These are phyloP conservation scores for Phenganax subtilis DNA, from an alignment of 92 coral and sea anemone genomes.

Conservation along the genomic window DNA sequence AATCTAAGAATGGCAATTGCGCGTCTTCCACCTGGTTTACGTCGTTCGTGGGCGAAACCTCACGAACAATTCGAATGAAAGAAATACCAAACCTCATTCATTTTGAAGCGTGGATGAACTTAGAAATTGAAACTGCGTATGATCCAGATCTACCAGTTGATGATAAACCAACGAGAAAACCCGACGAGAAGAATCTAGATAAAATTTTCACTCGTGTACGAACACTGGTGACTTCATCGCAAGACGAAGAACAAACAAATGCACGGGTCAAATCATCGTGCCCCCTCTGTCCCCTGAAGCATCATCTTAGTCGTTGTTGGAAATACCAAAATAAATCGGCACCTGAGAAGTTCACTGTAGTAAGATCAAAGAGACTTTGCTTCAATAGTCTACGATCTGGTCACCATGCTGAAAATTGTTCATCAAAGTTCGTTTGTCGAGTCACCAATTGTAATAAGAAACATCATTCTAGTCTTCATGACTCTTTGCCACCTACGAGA, in stretches of 20 bases:
- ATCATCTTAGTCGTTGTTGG: conserved; percentile 1
- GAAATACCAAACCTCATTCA: conserved; percentile 1
- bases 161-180: conserved; percentile 4
- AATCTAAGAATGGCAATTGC: conserved; percentile 2
- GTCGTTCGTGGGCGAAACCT: background rate
- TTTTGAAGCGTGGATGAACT: background rate
- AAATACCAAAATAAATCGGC: conserved; percentile 12
- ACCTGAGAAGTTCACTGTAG: background rate
- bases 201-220: background rate
- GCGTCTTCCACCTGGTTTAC: conserved; percentile 1
- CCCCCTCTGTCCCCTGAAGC: background rate
- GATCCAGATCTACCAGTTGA: conserved; percentile 2
- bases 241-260: background rate
- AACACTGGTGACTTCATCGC: background rate
- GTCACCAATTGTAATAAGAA: background rate
- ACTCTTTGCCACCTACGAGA: background rate
- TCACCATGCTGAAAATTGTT: background rate
- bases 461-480: background rate
- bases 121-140: background rate
- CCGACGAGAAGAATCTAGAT: background rate
- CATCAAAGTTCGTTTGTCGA: background rate
- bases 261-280: background rate
- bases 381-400: background rate
- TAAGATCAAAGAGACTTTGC: conserved; percentile 9
- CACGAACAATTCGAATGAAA: background rate